These are phyloP conservation scores for Pomacea maculata DNA, from an alignment of 1,140 invertebrate genomes.

Conservation along the genomic window DNA sequence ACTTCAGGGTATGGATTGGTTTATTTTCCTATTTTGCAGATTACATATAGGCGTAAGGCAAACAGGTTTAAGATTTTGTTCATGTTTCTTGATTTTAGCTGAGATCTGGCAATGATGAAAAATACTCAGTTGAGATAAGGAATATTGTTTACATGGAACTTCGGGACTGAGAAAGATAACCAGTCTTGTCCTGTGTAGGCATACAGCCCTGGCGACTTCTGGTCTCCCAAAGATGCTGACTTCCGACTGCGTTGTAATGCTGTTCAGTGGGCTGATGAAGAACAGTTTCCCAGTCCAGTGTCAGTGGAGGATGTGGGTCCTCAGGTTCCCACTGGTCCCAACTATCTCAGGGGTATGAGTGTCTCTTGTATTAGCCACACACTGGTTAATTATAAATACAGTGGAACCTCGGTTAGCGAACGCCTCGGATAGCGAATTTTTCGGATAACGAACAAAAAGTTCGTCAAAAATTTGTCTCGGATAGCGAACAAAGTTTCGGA, in stretches of 20 bases:
- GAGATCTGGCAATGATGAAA: no score
- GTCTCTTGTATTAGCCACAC: no score
- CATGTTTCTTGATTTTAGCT: no score
- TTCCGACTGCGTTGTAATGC: conserved; percentile 22
- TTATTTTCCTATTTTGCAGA: no score
- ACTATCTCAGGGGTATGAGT: background rate
- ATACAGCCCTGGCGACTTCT: background rate
- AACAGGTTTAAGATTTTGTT: background rate
- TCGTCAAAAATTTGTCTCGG: no score
- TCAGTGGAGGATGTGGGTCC: conserved; percentile 25
- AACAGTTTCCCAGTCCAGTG: conserved; percentile 16
- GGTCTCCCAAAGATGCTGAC: conserved; percentile 1
- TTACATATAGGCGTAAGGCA: no score
- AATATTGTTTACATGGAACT: no score
- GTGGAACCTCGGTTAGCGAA: no score
- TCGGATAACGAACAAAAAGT: no score
- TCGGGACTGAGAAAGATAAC: background rate
- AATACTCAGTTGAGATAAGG: background rate
- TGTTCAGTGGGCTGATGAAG: conserved; percentile 17
- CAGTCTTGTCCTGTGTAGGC: background rate
- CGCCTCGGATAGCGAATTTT: no score
- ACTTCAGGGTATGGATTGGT: conserved; percentile 9
- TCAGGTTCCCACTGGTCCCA: conserved; percentile 19
- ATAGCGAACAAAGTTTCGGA: no score
- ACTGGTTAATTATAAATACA: no score